Evolutionary conservation across 2,888 invertebrate genomes (phyloP), one percentile per base, ranked within the genome.

Genomic region (Amphipyra tragopoginis): DNA sequence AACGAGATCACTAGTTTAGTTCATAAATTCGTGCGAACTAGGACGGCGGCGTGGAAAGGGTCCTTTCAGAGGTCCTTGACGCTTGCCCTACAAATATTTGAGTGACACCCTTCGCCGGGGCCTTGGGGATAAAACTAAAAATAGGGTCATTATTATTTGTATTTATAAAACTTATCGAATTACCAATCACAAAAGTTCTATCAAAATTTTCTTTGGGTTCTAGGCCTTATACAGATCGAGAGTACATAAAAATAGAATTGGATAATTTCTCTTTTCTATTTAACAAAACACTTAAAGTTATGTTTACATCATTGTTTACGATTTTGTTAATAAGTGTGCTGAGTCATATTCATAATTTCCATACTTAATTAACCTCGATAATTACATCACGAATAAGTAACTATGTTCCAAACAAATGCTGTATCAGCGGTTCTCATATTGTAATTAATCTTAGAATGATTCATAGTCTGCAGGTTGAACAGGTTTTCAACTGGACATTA

Each of bases 1-100:
- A 65, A 50, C 48, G 26, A 65, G 55, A 69, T 59, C 47, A 62
- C 45, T 64, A 57, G 51, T 79, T 75, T 71, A 68, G 55, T 73
- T 64, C 68, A 54, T 51, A 68, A 62, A 56, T 54, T 50, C 65
- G 74, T 79, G 71, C 66, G 75, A 79, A 79, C 74, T 72, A 73
- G 80, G 76, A 71, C 79, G 77, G 68, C 67, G 65, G 65, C 77
- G 60, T 70, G 1, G 72, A 60, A 80, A 75, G 75, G 76, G 80
- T 79, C 80, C 72, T 79, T 79, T 78, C 76, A 72, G 54, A 73
- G 73, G 75, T 79, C 81, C 84, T 83, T 82, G 82, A 78, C 83
- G 77, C 78, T 81, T 81, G 77, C 70, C 77, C 81, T 75, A 81
- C 87, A 86, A 86, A 87, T 88, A 88, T 87, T 87, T 86, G 77